Percentiles rank a stretch among this genome's conserved stretches.
Evolutionary conservation across 1,140 invertebrate genomes (phyloP).

Genomic region (Ylistrum balloti): DNA sequence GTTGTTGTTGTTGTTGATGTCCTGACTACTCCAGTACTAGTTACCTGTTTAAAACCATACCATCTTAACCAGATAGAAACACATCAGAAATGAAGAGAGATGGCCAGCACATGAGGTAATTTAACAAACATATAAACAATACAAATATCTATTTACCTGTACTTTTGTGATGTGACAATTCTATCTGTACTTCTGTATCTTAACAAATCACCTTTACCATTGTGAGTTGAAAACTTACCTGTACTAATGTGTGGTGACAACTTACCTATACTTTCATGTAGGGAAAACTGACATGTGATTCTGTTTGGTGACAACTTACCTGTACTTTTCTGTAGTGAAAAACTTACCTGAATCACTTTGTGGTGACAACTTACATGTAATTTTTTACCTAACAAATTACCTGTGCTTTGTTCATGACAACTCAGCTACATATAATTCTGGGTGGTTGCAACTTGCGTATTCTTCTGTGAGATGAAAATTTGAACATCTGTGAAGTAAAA

Average conservation of each 20-base stretch:
- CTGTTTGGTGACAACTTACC: slow-evolving; percentile 51
- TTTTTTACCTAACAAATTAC: neutral
- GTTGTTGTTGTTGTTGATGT: neutral
- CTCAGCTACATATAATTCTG: slow-evolving; percentile 66
- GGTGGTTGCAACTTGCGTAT: too few species aligned
- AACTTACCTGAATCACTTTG: slow-evolving; percentile 44
- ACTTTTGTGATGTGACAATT: too few species aligned
- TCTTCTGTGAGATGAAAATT: too few species aligned
- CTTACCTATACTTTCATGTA: slow-evolving; percentile 44
- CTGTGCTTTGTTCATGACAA: neutral
- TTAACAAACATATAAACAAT: too few species aligned
- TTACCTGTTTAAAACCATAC: slow-evolving; percentile 56
- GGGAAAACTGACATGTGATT: neutral
- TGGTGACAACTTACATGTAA: neutral
- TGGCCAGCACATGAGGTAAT: too few species aligned
- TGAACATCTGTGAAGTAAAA: too few species aligned
- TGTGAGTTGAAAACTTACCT: too few species aligned
- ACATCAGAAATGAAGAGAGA: too few species aligned
- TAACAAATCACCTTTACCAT: too few species aligned
- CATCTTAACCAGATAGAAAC: too few species aligned
- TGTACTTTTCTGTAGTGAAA: slow-evolving; percentile 16
- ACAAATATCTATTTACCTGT: slow-evolving; percentile 49
- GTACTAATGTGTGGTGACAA: slow-evolving; percentile 23
- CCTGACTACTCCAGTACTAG: slow-evolving; percentile 44
- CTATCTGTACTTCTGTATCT: too few species aligned